A percentile compares a stretch with the other conserved stretches of the same genome.
Conservation (phyloP, 2,888 invertebrate genomes). For the Tigriopus californicus region DNA sequence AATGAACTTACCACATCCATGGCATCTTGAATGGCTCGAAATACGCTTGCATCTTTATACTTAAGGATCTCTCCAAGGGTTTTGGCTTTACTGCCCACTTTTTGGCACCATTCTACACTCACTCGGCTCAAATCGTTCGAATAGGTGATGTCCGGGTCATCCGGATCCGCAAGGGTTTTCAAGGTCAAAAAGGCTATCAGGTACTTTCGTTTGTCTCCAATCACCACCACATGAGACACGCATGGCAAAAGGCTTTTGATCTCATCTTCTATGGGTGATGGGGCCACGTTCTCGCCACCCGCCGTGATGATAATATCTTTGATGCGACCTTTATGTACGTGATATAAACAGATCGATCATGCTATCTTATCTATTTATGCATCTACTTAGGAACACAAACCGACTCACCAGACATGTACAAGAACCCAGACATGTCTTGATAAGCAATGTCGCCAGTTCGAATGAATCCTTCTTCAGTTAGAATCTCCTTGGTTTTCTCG, state of each 20-base stretch:
- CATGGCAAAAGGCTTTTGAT: background rate
- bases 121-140: too few relatives aligned
- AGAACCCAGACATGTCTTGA: background rate
- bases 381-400: too few relatives aligned
- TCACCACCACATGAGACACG: slow-evolving; percentile 59
- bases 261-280: slow-evolving; percentile 3
- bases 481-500: slow-evolving; percentile 48
- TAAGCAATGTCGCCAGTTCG: slow-evolving; percentile 4
- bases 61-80: slow-evolving; percentile 49
- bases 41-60: background rate
- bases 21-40: slow-evolving; percentile 56
- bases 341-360: too few relatives aligned
- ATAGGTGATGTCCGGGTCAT: slow-evolving; percentile 44
- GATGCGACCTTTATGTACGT: too few relatives aligned
- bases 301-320: slow-evolving; percentile 8
- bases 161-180: slow-evolving; percentile 49
- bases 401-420: background rate
- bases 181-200: slow-evolving; percentile 60
- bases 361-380: too few relatives aligned
- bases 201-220: slow-evolving; percentile 72
- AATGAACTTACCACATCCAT: slow-evolving; percentile 32
- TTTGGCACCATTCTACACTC: slow-evolving; percentile 41
- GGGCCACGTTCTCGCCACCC: slow-evolving; percentile 6
- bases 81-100: slow-evolving; percentile 17
- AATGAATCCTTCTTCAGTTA: background rate